Base-by-base conservation (phyloP, 2,888 invertebrate genomes). In the Aproaerema taeniolella region DNA sequence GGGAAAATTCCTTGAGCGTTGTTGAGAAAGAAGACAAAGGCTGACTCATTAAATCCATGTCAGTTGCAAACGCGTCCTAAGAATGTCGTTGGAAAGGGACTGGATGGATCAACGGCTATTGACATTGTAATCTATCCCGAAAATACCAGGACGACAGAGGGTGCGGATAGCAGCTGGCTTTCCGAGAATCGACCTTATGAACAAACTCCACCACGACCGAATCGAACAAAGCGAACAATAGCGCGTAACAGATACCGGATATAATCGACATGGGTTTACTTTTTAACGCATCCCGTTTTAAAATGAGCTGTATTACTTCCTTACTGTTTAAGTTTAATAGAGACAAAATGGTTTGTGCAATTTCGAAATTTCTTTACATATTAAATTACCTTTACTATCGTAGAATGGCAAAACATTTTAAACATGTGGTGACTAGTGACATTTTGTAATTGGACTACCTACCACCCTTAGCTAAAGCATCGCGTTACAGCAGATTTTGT, bases 161-260 rank as follows among this genome's bases (percentile, higher is more conserved):
- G n/a, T 9, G 55, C 53, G 48, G 24, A 39, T 50, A 52, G 55
- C 68, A 67, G 58, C 62, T 63, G 65, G 69, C 64, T 70, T 73
- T 71, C 70, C 65, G 50, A 75, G 69, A 75, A 77, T 42, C 56
- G 49, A 65, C 68, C 72, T 65, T 71, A 69, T 54, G 48, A 55
- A 56, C 52, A 49, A 54, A 57, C 65, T n/a, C n/a, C 61, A 61
- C 58, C 61, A 64, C 54, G 58, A 50, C 52, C 52, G 50, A 52
- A 45, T 45, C 52, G 49, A 58, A 56, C 53, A n/a, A n/a, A n/a
- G n/a, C n/a, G n/a, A n/a, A 55, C 34, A 34, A 13, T 12, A 17
- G n/a, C n/a, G 54, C 63, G 67, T 65, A 68, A 72, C 55, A 68
- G 67, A 76, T 63, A 74, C 78, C 76, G 81, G 80, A 80, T 69